A percentile compares a stretch with the other conserved stretches of the same genome.
Conservation (phyloP, 2,797 vertebrate genomes). For the Myotis daubentonii region DNA sequence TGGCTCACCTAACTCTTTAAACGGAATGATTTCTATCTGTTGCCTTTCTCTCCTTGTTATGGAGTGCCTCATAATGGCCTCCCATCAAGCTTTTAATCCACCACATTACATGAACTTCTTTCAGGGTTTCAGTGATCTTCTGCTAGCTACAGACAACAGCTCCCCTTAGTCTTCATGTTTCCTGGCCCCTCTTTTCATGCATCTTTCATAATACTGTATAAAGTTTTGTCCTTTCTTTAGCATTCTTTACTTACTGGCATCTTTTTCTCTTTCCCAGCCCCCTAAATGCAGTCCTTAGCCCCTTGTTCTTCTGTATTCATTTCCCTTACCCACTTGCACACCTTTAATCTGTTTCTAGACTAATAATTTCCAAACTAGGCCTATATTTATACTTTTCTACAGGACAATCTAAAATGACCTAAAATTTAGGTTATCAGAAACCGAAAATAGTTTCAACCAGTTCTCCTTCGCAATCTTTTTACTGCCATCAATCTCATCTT, state of each 20-base stretch:
- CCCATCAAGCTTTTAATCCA: not conserved
- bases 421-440: constrained; percentile 20
- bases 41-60: not conserved
- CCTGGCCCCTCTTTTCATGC: not conserved
- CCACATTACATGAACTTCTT: not conserved
- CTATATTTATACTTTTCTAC: constrained; percentile 27
- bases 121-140: not conserved
- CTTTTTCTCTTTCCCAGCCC: not conserved
- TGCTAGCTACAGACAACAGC: not conserved
- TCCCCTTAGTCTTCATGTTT: not conserved
- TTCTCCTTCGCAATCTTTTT: not conserved
- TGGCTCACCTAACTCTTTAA: not conserved
- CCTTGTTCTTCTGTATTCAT: not conserved
- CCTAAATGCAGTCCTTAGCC: not conserved
- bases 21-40: not conserved
- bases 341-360: constrained; percentile 27
- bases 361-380: not conserved
- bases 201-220: not conserved
- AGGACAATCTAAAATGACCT: not conserved
- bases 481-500: not conserved
- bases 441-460: not conserved
- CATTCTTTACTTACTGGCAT: not conserved
- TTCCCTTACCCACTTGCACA: not conserved
- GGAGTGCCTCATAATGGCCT: not conserved
- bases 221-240: not conserved